phyloP scores from a whole-genome alignment of 2,888 invertebrate species.

The Exocentrus adspersus region DNA sequence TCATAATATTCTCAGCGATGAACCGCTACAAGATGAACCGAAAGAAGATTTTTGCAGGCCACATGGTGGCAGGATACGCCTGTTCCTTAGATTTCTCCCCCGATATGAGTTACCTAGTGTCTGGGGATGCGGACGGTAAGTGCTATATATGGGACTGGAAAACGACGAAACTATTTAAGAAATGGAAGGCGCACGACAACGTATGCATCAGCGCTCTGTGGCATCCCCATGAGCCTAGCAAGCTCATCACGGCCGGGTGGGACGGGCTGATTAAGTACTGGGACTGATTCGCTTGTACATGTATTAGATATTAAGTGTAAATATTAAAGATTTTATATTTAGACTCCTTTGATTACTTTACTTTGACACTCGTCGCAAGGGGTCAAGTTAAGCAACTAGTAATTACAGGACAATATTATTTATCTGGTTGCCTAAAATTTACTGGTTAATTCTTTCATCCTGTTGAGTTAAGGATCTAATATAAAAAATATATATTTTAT shows the following conservation, averaged over 20 bases:
- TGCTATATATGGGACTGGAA: slow-evolving; percentile 99
- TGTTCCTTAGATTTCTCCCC: slow-evolving; percentile 97
- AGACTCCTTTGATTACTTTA: too few relatives aligned
- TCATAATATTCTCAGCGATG: slow-evolving; percentile 96
- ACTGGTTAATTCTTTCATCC: too few relatives aligned
- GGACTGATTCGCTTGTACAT: too few relatives aligned
- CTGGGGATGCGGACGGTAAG: slow-evolving; percentile 99
- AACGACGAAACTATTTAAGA: slow-evolving; percentile 96
- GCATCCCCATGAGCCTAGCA: slow-evolving; percentile 99
- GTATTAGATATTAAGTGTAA: too few relatives aligned
- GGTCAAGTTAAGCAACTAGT: too few relatives aligned
- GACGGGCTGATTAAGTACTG: slow-evolving; percentile 98
- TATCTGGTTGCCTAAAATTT: too few relatives aligned
- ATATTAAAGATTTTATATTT: too few relatives aligned
- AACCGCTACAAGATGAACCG: slow-evolving; percentile 98
- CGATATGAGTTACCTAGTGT: slow-evolving; percentile 97
- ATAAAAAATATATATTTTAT: too few relatives aligned
- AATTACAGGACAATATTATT: too few relatives aligned
- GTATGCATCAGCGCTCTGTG: slow-evolving; percentile 95
- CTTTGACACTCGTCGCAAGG: too few relatives aligned
- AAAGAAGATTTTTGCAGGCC: slow-evolving; percentile 97
- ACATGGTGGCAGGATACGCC: slow-evolving; percentile 99
- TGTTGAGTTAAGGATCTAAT: too few relatives aligned
- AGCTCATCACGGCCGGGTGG: slow-evolving; percentile 98
- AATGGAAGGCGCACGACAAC: slow-evolving; percentile 99